Percentiles rank a stretch among this genome's conserved stretches.
These are phyloP conservation scores for Neotoma lepida DNA, from an alignment of 2,113 vertebrate species.

Conservation along the genomic window DNA sequence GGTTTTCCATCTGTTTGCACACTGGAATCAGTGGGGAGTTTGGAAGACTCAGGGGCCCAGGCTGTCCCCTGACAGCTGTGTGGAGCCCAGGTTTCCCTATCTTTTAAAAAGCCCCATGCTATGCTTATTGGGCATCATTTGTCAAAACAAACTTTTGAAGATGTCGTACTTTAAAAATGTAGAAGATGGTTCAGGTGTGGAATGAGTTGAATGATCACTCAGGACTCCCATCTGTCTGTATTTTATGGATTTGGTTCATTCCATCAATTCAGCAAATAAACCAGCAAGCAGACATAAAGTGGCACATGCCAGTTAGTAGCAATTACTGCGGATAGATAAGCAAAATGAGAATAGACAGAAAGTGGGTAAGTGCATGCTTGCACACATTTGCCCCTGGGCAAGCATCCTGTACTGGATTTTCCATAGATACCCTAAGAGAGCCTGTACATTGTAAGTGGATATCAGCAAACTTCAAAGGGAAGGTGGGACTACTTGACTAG, in stretches of 20 bases:
- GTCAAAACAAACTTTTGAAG: background rate
- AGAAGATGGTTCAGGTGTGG: background rate
- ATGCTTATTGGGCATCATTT: background rate
- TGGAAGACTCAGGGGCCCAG: background rate
- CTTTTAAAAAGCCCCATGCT: background rate
- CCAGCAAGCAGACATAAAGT: background rate
- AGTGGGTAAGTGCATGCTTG: background rate
- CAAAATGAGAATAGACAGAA: background rate
- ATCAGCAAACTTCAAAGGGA: background rate
- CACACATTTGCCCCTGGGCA: background rate
- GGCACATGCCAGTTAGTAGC: background rate
- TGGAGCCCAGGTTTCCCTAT: background rate
- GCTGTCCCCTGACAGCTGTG: background rate
- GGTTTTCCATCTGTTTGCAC: background rate
- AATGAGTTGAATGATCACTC: background rate
- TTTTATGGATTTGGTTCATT: background rate
- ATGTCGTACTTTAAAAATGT: background rate
- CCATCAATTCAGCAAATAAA: background rate
- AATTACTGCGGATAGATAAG: background rate
- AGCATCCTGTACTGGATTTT: background rate
- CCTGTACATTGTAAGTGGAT: rapidly evolving
- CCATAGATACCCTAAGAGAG: background rate
- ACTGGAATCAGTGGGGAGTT: background rate
- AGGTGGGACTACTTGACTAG: background rate
- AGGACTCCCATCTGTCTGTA: background rate